A percentile compares a stretch with the other conserved stretches of the same genome.
These are phyloP conservation scores for Passer domesticus DNA, from an alignment of 2,113 vertebrate genomes.

Conservation along the genomic window DNA sequence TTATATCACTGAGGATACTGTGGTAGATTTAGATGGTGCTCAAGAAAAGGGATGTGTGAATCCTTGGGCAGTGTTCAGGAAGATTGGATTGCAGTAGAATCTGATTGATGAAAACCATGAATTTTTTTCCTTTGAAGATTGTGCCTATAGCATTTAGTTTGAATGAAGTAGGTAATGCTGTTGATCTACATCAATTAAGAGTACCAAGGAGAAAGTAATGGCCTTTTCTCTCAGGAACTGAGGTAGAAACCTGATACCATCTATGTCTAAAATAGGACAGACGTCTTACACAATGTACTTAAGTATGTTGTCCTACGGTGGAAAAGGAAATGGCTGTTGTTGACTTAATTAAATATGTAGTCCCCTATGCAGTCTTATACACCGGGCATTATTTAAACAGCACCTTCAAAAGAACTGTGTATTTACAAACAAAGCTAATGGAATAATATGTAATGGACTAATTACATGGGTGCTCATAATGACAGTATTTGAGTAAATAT, in stretches of 20 bases:
- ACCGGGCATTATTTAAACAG: neutral
- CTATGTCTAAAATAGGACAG: neutral
- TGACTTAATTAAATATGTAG: neutral
- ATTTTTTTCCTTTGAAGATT: neutral
- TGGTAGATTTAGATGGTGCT: neutral
- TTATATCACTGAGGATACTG: neutral
- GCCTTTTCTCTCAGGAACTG: neutral
- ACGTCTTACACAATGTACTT: neutral
- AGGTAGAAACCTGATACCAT: neutral
- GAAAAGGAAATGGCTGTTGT: neutral
- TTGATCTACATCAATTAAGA: neutral
- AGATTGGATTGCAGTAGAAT: neutral
- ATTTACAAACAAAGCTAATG: neutral
- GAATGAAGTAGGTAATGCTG: neutral
- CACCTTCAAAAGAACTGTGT: neutral
- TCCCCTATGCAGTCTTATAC: neutral
- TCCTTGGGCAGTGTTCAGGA: neutral
- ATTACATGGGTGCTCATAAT: neutral
- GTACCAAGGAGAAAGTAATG: neutral
- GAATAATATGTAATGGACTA: neutral
- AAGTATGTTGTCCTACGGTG: neutral
- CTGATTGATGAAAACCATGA: neutral
- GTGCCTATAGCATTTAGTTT: neutral
- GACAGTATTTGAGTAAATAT: neutral
- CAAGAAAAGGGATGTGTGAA: neutral